These are phyloP conservation scores for Falco naumanni DNA, from an alignment of 2,797 vertebrate species.

Conservation along the genomic window DNA sequence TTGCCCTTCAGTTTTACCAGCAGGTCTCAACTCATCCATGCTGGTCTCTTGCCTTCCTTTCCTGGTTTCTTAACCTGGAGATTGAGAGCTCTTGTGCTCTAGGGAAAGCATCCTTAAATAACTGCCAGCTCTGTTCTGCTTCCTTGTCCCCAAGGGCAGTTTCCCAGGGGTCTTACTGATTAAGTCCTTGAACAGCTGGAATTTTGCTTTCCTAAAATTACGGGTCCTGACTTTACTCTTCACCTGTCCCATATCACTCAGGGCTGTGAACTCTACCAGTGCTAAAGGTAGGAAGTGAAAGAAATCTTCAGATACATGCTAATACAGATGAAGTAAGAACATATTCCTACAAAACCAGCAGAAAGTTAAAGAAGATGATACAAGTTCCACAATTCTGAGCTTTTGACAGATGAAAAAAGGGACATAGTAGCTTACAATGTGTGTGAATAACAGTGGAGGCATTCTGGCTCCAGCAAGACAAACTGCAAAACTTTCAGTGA, in stretches of 20 bases:
- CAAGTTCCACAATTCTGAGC: not conserved
- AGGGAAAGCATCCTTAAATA: not conserved
- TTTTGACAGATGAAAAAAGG: not conserved
- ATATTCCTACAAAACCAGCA: not conserved
- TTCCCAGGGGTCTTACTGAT: not conserved
- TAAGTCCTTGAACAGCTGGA: not conserved
- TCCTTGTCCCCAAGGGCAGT: not conserved
- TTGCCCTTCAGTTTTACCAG: not conserved
- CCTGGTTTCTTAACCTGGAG: not conserved
- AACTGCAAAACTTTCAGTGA: not conserved
- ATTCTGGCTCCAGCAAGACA: not conserved
- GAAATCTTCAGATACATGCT: not conserved
- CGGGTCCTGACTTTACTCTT: not conserved
- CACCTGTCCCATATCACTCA: not conserved
- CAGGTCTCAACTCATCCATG: not conserved
- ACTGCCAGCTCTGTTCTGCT: not conserved
- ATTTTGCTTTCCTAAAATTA: not conserved
- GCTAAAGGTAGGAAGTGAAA: not conserved
- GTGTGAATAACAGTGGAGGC: not conserved
- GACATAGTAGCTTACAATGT: not conserved
- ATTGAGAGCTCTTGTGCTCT: accelerated
- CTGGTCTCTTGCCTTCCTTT: not conserved
- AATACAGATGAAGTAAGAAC: not conserved
- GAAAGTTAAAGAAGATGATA: not conserved
- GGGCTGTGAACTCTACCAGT: not conserved